phyloP scores from a whole-genome alignment of 2,888 invertebrate genomes.

The Oasisia sp. region DNA sequence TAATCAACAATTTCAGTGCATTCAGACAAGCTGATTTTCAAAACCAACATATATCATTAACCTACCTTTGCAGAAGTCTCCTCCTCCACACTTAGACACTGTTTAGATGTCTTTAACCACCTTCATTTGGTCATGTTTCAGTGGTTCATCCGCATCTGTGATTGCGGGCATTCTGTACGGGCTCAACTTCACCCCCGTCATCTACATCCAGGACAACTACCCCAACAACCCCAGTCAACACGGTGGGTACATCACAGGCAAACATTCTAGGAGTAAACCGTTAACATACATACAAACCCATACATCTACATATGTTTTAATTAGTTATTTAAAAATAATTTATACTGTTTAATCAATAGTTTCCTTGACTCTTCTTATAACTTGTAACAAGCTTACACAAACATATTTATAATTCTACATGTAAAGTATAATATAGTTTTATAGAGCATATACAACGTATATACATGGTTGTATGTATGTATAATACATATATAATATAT shows the following conservation, averaged over 20 bases:
- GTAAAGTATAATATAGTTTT: too few species aligned
- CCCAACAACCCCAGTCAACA: slow-evolving; percentile 49
- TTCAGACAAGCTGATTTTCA: neutral
- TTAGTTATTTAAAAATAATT: too few species aligned
- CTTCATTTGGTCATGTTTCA: slow-evolving; percentile 45
- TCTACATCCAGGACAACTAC: slow-evolving; percentile 65
- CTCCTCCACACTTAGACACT: neutral
- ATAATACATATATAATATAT: slow-evolving; percentile 30
- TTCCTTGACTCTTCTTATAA: too few species aligned
- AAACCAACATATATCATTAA: neutral
- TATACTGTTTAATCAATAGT: too few species aligned
- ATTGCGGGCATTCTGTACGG: slow-evolving; percentile 67
- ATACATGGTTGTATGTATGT: slow-evolving; percentile 23
- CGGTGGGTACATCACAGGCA: slow-evolving; percentile 46
- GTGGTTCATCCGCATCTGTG: slow-evolving; percentile 63
- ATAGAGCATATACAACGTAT: too few species aligned
- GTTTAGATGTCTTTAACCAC: too few species aligned
- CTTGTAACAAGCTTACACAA: neutral
- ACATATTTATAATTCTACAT: slow-evolving; percentile 29
- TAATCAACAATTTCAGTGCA: neutral
- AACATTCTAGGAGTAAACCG: too few species aligned
- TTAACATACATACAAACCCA: too few species aligned
- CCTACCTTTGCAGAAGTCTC: neutral
- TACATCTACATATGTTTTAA: too few species aligned
- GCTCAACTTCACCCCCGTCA: slow-evolving; percentile 67